Percentiles rank a stretch among this genome's conserved stretches.
Evolutionary conservation across 2,888 invertebrate species (phyloP).

Genomic region (Eupeodes latifasciatus): DNA sequence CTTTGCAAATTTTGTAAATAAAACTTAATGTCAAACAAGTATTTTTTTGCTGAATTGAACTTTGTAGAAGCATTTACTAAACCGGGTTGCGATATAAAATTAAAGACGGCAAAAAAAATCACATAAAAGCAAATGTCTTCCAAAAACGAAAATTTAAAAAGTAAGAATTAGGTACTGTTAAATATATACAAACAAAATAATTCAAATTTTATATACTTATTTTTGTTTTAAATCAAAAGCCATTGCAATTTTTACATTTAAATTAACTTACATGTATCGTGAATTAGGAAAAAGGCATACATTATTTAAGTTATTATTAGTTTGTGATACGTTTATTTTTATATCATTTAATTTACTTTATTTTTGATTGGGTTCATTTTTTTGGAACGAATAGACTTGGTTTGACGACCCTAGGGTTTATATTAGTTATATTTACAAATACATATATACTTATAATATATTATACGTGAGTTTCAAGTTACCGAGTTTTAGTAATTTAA

Average conservation of each 20-base stretch:
- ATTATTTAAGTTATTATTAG: conserved; percentile 31
- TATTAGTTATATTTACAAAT: conserved; percentile 46
- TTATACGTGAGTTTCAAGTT: conserved; percentile 62
- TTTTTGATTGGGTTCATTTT: conserved; percentile 37
- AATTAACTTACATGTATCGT: conserved; percentile 21
- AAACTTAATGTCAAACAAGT: neutral
- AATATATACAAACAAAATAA: neutral
- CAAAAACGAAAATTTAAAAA: conserved; percentile 52
- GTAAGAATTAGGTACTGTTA: conserved; percentile 11
- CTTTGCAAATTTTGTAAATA: conserved; percentile 11
- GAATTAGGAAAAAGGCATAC: conserved; percentile 24
- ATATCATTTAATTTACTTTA: conserved; percentile 25
- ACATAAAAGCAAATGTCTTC: conserved; percentile 67
- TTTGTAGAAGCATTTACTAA: conserved; percentile 67
- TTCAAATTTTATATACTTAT: neutral
- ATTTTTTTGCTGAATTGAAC: conserved; percentile 21
- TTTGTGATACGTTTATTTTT: conserved; percentile 70
- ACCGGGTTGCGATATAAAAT: conserved; percentile 8
- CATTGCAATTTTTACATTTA: conserved; percentile 46
- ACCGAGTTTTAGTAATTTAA: conserved; percentile 57
- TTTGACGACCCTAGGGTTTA: conserved; percentile 44
- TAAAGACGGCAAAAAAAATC: conserved; percentile 63
- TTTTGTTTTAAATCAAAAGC: conserved; percentile 37
- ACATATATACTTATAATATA: neutral
- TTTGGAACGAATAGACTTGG: conserved; percentile 56